These are phyloP conservation scores for Scaptomyza flava DNA, from an alignment of 2,888 invertebrate species.

Conservation along the genomic window DNA sequence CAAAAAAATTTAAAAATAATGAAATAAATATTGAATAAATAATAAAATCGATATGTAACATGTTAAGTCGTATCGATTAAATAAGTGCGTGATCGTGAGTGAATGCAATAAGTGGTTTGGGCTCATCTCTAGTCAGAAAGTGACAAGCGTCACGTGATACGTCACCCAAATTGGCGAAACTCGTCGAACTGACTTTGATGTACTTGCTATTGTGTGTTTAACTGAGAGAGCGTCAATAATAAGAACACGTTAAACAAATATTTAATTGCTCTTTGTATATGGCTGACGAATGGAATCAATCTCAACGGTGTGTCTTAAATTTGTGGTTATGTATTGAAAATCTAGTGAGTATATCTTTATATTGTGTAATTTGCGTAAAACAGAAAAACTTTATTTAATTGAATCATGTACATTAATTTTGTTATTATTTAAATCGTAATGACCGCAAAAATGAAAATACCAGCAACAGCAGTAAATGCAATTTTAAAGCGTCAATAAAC, in stretches of 20 bases:
- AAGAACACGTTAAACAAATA: constrained; percentile 75
- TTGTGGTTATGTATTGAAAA: background rate
- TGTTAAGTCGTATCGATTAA: background rate
- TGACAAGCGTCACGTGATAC: constrained; percentile 18
- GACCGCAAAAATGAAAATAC: constrained; percentile 15
- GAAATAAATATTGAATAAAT: background rate
- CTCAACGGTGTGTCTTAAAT: background rate
- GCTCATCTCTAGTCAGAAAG: constrained; percentile 1
- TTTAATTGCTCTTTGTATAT: constrained; percentile 74
- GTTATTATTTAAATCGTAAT: constrained; percentile 8
- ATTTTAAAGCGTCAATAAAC: background rate
- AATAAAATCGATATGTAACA: background rate
- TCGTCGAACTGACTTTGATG: constrained; percentile 58
- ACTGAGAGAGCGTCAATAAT: background rate
- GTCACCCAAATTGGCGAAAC: constrained; percentile 61
- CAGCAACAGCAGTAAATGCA: background rate
- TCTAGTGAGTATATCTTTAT: background rate
- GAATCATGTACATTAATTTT: constrained; percentile 14
- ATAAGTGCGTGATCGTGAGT: too few relatives aligned
- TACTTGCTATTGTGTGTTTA: constrained; percentile 33
- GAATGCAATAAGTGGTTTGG: background rate
- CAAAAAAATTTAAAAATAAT: background rate
- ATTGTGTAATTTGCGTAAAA: constrained; percentile 1
- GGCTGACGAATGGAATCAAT: too few relatives aligned
- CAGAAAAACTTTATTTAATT: constrained; percentile 21